phyloP scores from a whole-genome alignment of 2,113 vertebrate genomes.

The Otolemur garnettii region DNA sequence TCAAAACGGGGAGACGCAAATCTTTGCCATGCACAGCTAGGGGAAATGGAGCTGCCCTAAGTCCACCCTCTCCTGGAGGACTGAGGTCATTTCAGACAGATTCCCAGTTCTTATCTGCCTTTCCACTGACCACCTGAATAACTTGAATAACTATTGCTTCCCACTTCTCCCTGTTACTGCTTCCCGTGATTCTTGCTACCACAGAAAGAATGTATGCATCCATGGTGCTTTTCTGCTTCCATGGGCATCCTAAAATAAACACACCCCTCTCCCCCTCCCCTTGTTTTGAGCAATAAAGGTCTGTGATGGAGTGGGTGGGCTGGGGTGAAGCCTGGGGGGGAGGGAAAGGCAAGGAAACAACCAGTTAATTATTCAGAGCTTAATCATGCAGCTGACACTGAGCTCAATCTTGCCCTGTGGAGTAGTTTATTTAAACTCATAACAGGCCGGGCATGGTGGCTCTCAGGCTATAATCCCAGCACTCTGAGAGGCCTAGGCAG shows the following conservation, averaged over 20 bases:
- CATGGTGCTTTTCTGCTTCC: background rate
- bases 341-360: background rate
- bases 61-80: background rate
- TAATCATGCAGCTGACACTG: no score
- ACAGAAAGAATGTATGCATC: background rate
- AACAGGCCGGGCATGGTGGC: no score
- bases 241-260: background rate
- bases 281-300: background rate
- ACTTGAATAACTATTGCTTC: background rate
- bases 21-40: accelerated
- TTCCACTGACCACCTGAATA: background rate
- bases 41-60: background rate
- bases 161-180: no score
- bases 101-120: background rate
- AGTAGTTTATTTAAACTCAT: no score
- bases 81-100: background rate
- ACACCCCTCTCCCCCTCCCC: background rate
- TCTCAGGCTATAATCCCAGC: no score
- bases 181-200: background rate
- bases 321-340: background rate
- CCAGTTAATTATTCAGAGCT: background rate
- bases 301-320: background rate
- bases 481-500: no score
- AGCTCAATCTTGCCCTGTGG: background rate
- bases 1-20: no score